Evolutionary conservation across 2,113 vertebrate species (phyloP), one percentile per base, ranked within the genome.

Genomic region (Gobio gobio): DNA sequence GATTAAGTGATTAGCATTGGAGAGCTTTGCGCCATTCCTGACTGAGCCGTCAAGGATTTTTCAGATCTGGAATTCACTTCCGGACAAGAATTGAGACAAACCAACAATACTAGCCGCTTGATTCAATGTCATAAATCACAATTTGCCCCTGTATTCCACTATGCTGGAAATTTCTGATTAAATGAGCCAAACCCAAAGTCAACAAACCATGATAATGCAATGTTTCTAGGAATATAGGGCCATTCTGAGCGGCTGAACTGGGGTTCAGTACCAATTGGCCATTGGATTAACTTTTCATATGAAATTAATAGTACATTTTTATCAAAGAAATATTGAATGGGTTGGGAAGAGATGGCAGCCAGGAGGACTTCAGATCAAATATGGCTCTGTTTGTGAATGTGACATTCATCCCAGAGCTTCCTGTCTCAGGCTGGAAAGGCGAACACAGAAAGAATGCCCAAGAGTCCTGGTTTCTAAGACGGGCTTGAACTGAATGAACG

Each of bases 1-100:
- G 93, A 94, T 95, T 93, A 94, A 87, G 73, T 51, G 91, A 93
- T 92, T 93, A 93, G 92, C 90, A 86, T 91, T 91, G 88, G 89
- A 91, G 91, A 90, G 88, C 89, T 93, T 91, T 89, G 40, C 89
- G 78, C 84, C 85, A 90, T 88, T 83, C 80, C 89, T 91, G 91
- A 93, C 91, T 88, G 91, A 92, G 54, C 83, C 88, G 87, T 90
- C 91, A 90, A 26, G 22, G n/a, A 0, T 54, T 29, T 92, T 80
- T 89, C 92, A 47, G 40, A 74, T 79, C 12, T 14, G 54, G 29
- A 47, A n/a, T 56, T 87, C 81, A 87, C 16, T 84, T 90, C 90
- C 84, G 88, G 89, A 91, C 87, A 90, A 90, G 93, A 92, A 93
- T 29, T 61, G 83, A 88, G 85, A 73, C 89, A 82, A 56, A 90